Percentiles rank a stretch among this genome's conserved stretches.
phyloP scores from a whole-genome alignment of 2,797 vertebrate species.

The Ctenopoma multispine region DNA sequence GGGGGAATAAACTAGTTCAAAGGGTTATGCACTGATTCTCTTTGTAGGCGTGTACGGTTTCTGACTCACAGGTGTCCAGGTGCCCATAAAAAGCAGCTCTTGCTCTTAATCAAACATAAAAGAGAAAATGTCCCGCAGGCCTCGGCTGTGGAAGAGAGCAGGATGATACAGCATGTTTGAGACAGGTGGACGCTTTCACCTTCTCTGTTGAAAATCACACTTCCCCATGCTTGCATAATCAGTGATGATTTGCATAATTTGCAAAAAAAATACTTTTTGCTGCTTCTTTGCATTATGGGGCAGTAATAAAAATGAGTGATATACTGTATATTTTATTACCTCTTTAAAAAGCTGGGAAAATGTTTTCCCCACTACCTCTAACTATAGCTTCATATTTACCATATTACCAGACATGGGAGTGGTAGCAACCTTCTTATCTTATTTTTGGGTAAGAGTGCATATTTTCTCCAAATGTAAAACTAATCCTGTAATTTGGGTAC shows the following conservation, averaged over 20 bases:
- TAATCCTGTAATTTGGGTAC: too few species aligned
- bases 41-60: slow-evolving; percentile 69
- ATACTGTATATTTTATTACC: too few species aligned
- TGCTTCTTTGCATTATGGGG: slow-evolving; percentile 5
- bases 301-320: slow-evolving; percentile 6
- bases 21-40: slow-evolving; percentile 43
- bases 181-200: slow-evolving; percentile 42
- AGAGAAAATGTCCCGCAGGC: slow-evolving; percentile 50
- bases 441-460: too few species aligned
- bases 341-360: too few species aligned
- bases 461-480: too few species aligned
- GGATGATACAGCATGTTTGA: slow-evolving; percentile 33
- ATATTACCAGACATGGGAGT: too few species aligned
- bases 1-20: slow-evolving; percentile 58
- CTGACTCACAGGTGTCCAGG: slow-evolving; percentile 67
- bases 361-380: too few species aligned
- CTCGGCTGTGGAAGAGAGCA: slow-evolving; percentile 8
- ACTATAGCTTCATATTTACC: too few species aligned
- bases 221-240: slow-evolving; percentile 22
- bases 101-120: slow-evolving; percentile 65
- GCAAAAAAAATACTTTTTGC: neutral
- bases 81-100: slow-evolving; percentile 56
- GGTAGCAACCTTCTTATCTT: too few species aligned
- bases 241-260: slow-evolving; percentile 10
- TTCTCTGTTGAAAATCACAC: slow-evolving; percentile 26